Conservation (phyloP, 2,888 invertebrate species). For the Cyclophora punctaria region DNA sequence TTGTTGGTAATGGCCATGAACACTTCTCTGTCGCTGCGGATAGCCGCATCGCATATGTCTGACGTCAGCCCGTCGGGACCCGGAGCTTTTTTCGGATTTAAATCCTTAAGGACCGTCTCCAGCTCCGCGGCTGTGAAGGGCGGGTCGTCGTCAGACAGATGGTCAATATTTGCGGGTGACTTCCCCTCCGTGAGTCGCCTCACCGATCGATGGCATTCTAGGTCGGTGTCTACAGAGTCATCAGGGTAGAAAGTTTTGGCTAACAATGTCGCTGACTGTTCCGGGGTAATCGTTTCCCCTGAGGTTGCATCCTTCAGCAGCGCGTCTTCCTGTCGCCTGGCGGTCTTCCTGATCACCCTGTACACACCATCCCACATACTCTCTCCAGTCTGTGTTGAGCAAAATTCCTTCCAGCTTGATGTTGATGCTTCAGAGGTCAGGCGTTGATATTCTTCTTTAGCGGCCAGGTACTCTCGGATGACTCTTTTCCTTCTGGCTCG, state of each 20-base stretch:
- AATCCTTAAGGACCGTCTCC: background rate
- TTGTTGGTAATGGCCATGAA: conserved; percentile 14
- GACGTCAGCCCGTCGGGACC: conserved; percentile 19
- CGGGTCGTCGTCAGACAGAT: conserved; percentile 6
- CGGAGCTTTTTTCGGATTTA: conserved; percentile 19
- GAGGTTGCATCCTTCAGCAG: too few relatives aligned
- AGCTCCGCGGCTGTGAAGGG: conserved; percentile 12
- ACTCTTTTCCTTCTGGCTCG: too few relatives aligned
- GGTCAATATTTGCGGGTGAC: too few relatives aligned
- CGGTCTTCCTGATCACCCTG: too few relatives aligned
- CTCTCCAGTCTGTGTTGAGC: too few relatives aligned
- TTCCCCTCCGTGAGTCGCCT: background rate
- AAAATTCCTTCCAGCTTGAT: too few relatives aligned
- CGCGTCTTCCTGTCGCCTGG: too few relatives aligned
- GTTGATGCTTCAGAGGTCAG: too few relatives aligned
- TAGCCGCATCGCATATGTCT: conserved; percentile 16
- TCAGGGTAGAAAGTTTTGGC: conserved; percentile 10
- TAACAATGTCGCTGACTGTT: conserved; percentile 1
- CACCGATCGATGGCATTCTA: conserved; percentile 1
- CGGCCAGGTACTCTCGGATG: too few relatives aligned
- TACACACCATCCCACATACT: too few relatives aligned
- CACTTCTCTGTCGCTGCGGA: conserved; percentile 1
- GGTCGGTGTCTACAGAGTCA: background rate
- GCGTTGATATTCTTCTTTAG: too few relatives aligned
- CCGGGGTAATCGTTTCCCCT: too few relatives aligned